A percentile compares a stretch with the other conserved stretches of the same genome.
Conservation (phyloP, 2,888 invertebrate genomes). For the Drosophila stalkeri region DNA sequence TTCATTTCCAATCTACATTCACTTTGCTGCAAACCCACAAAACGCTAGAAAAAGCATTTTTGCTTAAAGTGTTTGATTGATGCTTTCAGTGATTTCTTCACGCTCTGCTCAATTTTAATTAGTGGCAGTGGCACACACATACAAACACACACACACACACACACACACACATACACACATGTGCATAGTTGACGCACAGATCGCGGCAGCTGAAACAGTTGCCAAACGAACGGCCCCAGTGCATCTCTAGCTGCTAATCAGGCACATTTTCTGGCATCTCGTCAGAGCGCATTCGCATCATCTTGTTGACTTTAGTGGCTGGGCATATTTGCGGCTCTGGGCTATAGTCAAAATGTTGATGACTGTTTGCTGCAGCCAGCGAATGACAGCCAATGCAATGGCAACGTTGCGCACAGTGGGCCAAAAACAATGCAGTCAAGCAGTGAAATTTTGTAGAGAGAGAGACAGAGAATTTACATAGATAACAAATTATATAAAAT, state of each 20-base stretch:
- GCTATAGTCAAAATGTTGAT: slow-evolving; percentile 22
- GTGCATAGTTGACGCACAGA: slow-evolving; percentile 26
- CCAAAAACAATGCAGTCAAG: too few relatives aligned
- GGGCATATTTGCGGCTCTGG: slow-evolving; percentile 21
- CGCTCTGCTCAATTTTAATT: slow-evolving; percentile 51
- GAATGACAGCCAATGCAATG: slow-evolving; percentile 28
- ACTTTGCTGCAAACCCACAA: not conserved
- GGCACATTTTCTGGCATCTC: slow-evolving; percentile 13
- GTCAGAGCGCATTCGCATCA: slow-evolving; percentile 12
- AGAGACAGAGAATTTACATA: too few relatives aligned
- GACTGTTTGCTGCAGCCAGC: slow-evolving; percentile 22
- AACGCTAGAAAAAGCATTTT: slow-evolving; percentile 1
- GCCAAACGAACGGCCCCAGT: not conserved
- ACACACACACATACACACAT: not conserved
- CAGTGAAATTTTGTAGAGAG: not conserved
- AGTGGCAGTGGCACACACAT: slow-evolving; percentile 1
- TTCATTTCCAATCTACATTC: not conserved
- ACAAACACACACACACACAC: not conserved
- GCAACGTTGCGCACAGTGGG: slow-evolving; percentile 26
- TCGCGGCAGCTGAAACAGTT: slow-evolving; percentile 33
- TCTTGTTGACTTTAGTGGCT: slow-evolving; percentile 28
- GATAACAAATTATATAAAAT: not conserved
- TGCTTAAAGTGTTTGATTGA: not conserved
- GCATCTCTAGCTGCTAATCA: slow-evolving; percentile 25
- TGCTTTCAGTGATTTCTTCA: slow-evolving; percentile 7